Evolutionary conservation across 2,888 invertebrate genomes (phyloP).

Genomic region (Diarsia dahlii): DNA sequence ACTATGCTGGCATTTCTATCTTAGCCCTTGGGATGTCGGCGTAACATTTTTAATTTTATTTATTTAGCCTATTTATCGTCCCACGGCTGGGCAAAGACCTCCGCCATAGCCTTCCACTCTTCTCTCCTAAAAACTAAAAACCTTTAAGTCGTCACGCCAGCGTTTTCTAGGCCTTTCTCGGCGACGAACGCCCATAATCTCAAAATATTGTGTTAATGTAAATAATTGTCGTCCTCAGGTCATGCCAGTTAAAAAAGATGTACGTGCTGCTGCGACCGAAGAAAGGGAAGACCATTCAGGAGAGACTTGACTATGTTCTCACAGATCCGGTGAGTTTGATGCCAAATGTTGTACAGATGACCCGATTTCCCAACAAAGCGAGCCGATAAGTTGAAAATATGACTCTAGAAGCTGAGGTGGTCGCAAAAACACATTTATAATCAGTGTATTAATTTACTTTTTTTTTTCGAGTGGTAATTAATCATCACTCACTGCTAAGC

Average conservation of each 20-base stretch:
- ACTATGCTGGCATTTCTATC: not conserved
- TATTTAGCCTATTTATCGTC: too few relatives aligned
- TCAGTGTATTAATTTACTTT: not conserved
- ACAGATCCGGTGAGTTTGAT: slow-evolving; percentile 61
- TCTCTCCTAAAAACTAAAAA: too few relatives aligned
- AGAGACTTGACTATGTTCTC: slow-evolving; percentile 61
- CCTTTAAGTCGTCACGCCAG: too few relatives aligned
- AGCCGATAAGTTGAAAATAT: not conserved
- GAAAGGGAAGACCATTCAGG: slow-evolving; percentile 58
- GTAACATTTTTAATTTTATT: not conserved
- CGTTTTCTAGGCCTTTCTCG: too few relatives aligned
- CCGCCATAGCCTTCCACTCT: too few relatives aligned
- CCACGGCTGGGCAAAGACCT: too few relatives aligned
- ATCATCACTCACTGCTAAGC: too few relatives aligned
- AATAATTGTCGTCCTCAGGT: not conserved
- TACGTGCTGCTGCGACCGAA: slow-evolving; percentile 66
- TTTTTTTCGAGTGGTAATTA: too few relatives aligned
- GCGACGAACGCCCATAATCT: too few relatives aligned
- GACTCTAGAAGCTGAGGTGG: not conserved
- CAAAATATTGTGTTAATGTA: not conserved
- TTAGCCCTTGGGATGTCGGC: not conserved
- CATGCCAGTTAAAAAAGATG: slow-evolving; percentile 60
- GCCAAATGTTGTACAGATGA: not conserved
- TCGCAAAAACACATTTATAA: not conserved
- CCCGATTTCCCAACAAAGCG: not conserved